A percentile compares a stretch with the other conserved stretches of the same genome.
Conservation (phyloP, 92 coral and sea anemone genomes). For the Umimayanthus kanabou region DNA sequence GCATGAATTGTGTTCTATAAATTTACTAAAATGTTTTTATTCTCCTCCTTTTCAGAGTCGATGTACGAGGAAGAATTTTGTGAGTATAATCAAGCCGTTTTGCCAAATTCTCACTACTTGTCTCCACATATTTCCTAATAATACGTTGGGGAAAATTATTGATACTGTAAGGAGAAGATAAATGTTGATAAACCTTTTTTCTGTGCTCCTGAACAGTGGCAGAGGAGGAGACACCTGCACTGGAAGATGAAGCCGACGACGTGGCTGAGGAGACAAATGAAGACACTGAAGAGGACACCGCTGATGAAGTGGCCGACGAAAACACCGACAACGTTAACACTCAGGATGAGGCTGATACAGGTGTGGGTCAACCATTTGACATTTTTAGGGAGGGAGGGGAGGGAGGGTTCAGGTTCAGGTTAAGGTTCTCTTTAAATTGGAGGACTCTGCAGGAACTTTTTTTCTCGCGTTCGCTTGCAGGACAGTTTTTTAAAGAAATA, state of each 20-base stretch:
- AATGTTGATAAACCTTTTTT: too few species aligned
- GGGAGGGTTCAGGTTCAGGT: too few species aligned
- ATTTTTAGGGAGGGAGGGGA: neutral
- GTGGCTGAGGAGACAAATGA: conserved; percentile 8
- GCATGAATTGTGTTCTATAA: neutral
- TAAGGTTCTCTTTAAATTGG: too few species aligned
- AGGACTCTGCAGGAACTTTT: too few species aligned
- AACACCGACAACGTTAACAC: conserved; percentile 1
- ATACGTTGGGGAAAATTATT: too few species aligned
- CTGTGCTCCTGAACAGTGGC: conserved; percentile 13
- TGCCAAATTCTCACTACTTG: too few species aligned
- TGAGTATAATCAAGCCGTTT: conserved; percentile 7
- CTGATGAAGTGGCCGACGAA: conserved; percentile 22
- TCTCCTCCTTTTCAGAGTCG: neutral
- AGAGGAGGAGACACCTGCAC: conserved; percentile 5
- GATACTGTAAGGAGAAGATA: neutral
- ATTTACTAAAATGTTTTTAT: neutral
- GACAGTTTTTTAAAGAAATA: too few species aligned
- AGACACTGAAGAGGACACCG: neutral
- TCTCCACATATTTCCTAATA: neutral
- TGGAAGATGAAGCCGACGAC: conserved; percentile 26
- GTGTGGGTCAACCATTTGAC: neutral
- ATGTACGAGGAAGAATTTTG: conserved; percentile 22
- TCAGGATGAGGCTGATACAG: conserved; percentile 16
- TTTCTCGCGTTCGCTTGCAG: too few species aligned